These are phyloP conservation scores for Mesoclemmys tuberculata DNA, from an alignment of 2,113 vertebrate genomes.

Conservation along the genomic window DNA sequence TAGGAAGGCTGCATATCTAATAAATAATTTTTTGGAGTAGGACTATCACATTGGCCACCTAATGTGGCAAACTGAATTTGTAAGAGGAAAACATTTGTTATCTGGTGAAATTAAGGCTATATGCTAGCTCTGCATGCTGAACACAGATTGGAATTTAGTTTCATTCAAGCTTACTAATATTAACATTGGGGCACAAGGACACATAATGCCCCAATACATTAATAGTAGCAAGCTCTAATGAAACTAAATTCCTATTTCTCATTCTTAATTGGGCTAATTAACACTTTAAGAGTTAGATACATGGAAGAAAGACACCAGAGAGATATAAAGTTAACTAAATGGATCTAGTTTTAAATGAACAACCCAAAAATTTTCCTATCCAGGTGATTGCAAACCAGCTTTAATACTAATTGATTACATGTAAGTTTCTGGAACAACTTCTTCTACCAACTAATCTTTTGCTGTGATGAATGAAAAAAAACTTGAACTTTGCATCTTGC, in stretches of 20 bases:
- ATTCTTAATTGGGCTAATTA: no score
- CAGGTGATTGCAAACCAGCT: background rate
- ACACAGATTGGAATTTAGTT: background rate
- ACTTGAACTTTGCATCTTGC: background rate
- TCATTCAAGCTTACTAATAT: background rate
- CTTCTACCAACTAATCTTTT: background rate
- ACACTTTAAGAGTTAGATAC: no score
- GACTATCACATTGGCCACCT: background rate
- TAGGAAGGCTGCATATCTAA: background rate
- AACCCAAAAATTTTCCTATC: background rate
- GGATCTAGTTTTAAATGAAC: no score
- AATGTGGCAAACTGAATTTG: background rate
- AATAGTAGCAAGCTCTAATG: background rate
- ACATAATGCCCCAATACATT: no score
- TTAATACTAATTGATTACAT: background rate
- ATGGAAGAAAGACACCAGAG: no score
- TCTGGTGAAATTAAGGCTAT: background rate
- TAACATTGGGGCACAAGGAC: background rate
- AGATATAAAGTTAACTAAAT: no score
- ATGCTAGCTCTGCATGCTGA: background rate
- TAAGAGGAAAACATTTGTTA: background rate
- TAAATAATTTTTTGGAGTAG: background rate
- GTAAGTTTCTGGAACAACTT: slow-evolving; percentile 1
- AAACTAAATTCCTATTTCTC: background rate
- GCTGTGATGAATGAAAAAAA: background rate